phyloP scores from a whole-genome alignment of 2,888 invertebrate genomes.

The Trimorus sp. region DNA sequence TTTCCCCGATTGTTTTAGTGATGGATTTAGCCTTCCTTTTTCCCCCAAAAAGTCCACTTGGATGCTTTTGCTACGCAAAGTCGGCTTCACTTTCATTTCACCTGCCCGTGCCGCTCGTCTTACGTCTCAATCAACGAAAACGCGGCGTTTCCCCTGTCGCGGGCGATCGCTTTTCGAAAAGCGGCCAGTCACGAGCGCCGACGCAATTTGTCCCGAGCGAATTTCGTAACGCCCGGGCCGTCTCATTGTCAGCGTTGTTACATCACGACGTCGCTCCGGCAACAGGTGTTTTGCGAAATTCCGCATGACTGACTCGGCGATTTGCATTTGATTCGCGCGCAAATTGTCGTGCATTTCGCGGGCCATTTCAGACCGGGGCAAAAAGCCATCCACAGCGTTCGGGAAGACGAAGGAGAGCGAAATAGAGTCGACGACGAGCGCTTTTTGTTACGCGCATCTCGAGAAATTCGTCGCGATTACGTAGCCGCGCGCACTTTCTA shows the following conservation, averaged over 20 bases:
- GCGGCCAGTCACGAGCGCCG: slow-evolving; percentile 29
- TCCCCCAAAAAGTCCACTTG: no score
- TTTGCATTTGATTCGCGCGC: slow-evolving; percentile 28
- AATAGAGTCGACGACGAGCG: slow-evolving; percentile 17
- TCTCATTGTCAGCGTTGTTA: slow-evolving; percentile 33
- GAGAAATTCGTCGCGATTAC: slow-evolving; percentile 51
- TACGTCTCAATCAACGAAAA: no score
- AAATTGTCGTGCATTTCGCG: slow-evolving; percentile 29
- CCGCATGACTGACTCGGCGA: slow-evolving; percentile 28
- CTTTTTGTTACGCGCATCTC: slow-evolving; percentile 19
- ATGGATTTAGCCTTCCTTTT: no score
- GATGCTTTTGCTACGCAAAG: no score
- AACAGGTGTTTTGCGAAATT: slow-evolving; percentile 40
- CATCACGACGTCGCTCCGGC: slow-evolving; percentile 10
- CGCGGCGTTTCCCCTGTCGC: no score
- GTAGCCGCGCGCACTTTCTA: slow-evolving; percentile 39
- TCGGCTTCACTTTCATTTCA: slow-evolving; percentile 10
- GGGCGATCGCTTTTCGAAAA: slow-evolving; percentile 10
- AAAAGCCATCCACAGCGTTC: no score
- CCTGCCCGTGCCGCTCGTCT: background rate
- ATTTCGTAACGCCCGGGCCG: slow-evolving; percentile 18
- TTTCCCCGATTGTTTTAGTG: no score
- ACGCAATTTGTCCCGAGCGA: slow-evolving; percentile 26
- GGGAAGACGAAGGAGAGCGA: background rate
- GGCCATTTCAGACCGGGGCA: background rate